Evolutionary conservation across 2,888 invertebrate species (phyloP).

Genomic region (Acrocyrtus sp.): DNA sequence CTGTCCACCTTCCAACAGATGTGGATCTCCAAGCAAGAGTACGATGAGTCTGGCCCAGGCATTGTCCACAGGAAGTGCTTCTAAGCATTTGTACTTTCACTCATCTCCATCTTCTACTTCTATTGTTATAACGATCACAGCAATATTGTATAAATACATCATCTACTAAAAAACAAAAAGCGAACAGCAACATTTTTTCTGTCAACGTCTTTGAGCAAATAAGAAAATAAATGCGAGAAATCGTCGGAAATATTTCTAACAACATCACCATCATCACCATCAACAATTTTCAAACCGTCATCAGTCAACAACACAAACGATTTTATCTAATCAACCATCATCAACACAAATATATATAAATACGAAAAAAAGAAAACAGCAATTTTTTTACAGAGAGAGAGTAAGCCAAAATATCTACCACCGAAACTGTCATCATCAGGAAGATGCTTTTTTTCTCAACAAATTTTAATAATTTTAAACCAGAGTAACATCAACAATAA

Average conservation of each 20-base stretch:
- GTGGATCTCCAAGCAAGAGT: slow-evolving; percentile 98
- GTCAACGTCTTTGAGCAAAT: slow-evolving; percentile 34
- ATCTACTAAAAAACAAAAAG: slow-evolving; percentile 36
- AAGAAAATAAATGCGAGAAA: slow-evolving; percentile 22
- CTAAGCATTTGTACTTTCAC: slow-evolving; percentile 69
- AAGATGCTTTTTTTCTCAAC: slow-evolving; percentile 36
- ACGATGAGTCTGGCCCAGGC: slow-evolving; percentile 95
- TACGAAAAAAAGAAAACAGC: slow-evolving; percentile 1
- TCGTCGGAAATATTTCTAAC: slow-evolving; percentile 33
- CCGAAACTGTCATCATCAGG: slow-evolving; percentile 16
- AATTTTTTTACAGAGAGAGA: slow-evolving; percentile 35
- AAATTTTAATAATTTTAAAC: slow-evolving; percentile 1
- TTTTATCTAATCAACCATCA: slow-evolving; percentile 20
- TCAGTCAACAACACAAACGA: slow-evolving; percentile 30
- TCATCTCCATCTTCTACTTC: slow-evolving; percentile 44
- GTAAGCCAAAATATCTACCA: slow-evolving; percentile 29
- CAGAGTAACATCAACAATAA: slow-evolving; percentile 8
- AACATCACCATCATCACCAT: slow-evolving; percentile 41
- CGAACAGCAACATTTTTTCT: slow-evolving; percentile 42
- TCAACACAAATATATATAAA: slow-evolving; percentile 14
- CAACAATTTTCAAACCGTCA: slow-evolving; percentile 33
- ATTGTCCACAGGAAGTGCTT: slow-evolving; percentile 97
- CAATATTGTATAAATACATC: slow-evolving; percentile 37
- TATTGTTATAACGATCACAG: slow-evolving; percentile 19
- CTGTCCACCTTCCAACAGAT: slow-evolving; percentile 91